Percentiles rank a stretch among this genome's conserved stretches.
phyloP scores from a whole-genome alignment of 2,797 vertebrate genomes.

The Melanotaenia trifasciata region DNA sequence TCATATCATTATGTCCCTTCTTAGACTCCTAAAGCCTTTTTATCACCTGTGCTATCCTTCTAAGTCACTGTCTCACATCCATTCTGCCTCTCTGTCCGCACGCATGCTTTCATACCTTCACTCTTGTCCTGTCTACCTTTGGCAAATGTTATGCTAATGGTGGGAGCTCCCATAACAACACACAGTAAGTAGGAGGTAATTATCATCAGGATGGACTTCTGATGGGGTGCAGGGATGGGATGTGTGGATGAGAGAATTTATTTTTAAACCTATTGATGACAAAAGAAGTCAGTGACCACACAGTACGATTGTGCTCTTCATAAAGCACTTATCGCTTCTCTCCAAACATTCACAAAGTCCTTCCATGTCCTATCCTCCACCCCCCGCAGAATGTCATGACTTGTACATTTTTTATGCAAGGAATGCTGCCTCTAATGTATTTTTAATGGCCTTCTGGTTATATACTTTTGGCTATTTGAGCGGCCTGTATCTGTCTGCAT shows the following conservation, averaged over 20 bases:
- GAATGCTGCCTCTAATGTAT: neutral
- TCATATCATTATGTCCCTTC: slow-evolving; percentile 26
- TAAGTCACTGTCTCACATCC: slow-evolving; percentile 52
- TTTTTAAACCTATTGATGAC: slow-evolving; percentile 80
- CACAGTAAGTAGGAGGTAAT: slow-evolving; percentile 56
- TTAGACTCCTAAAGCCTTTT: slow-evolving; percentile 46
- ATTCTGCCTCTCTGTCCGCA: slow-evolving; percentile 18
- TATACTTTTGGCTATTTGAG: neutral
- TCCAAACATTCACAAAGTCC: slow-evolving; percentile 43
- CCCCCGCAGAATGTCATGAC: neutral
- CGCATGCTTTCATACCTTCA: slow-evolving; percentile 44
- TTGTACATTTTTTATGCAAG: neutral
- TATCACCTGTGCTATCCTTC: slow-evolving; percentile 48
- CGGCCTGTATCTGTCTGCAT: neutral
- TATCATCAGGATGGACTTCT: slow-evolving; percentile 43
- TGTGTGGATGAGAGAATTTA: slow-evolving; percentile 64
- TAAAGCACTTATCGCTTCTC: slow-evolving; percentile 67
- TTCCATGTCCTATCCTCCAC: neutral
- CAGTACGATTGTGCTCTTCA: slow-evolving; percentile 59
- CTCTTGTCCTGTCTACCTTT: slow-evolving; percentile 25
- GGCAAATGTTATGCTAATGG: slow-evolving; percentile 36
- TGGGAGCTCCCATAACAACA: slow-evolving; percentile 34
- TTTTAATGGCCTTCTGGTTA: neutral
- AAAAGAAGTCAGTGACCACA: slow-evolving; percentile 53
- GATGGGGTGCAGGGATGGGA: slow-evolving; percentile 37